Base-by-base conservation (phyloP, 2,888 invertebrate species). In the Chorisops tibialis region DNA sequence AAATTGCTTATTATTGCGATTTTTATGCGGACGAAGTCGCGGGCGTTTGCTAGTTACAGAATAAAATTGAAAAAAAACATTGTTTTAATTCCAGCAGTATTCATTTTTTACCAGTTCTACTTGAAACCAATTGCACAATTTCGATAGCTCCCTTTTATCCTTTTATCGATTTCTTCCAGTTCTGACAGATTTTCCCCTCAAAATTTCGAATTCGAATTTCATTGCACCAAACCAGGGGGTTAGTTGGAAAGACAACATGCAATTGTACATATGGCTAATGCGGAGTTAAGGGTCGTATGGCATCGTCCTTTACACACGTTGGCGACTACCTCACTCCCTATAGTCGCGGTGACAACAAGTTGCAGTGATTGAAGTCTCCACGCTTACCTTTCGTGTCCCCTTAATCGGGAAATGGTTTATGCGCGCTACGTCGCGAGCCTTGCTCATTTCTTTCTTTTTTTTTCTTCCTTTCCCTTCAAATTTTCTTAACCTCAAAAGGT, bases 401-500 rank as follows among this genome's bases (percentile, higher is more conserved):
- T 45, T n/a, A 30, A 30, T 18, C 56, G 24, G 45, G 30, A 43
- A 56, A 45, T 16, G 43, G 56, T 24, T 35, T 56, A 56, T 56
- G 56, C 56, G 56, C 56, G 19, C 45, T 56, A 35, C 43, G 56
- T 45, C 16, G 12, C 11, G 56, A 16, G 21, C 30, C 30, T 30
- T 19, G n/a, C 41, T 3, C 39, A 24, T 50, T 48, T 54, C 43
- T 48, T 21, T 61, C 48, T 24, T 54, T 39, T 48, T n/a, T 50
- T 48, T 54, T 48, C 38, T 21, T 61, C 48, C 39, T 54, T 39
- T 48, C 11, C 22, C 24, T 61, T 61, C n/a, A 35, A 54, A 38
- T 61, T 54, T 54, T 47, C 47, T 37, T 61, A 54, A 61, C 54
- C 61, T 52, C 24, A 54, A 61, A 61, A 19, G 39, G 19, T 4